Percentiles rank a stretch among this genome's conserved stretches.
phyloP scores from a whole-genome alignment of 2,888 invertebrate species.

The Ennomos erosarius region DNA sequence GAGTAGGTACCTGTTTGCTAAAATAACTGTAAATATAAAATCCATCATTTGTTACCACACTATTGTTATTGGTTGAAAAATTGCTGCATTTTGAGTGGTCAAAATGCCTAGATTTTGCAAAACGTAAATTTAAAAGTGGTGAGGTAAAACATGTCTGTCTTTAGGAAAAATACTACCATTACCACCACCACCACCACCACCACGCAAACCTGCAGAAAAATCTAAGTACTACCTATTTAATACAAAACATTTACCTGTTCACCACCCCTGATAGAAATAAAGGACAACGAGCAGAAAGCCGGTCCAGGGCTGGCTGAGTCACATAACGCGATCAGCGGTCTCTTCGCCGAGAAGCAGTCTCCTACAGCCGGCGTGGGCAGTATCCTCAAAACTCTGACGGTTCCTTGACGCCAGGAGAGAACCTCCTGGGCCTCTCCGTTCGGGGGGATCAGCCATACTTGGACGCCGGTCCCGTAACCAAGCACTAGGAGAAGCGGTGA shows the following conservation, averaged over 20 bases:
- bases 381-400: conserved; percentile 92
- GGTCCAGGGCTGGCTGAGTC: conserved; percentile 93
- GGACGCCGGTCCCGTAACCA: conserved; percentile 83
- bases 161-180: too few species aligned
- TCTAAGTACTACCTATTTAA: too few species aligned
- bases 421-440: conserved; percentile 98
- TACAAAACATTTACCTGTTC: conserved; percentile 85
- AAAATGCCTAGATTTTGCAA: too few species aligned
- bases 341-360: conserved; percentile 91
- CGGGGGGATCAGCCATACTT: conserved; percentile 94
- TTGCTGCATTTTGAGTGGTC: too few species aligned
- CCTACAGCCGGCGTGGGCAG: conserved; percentile 91
- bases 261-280: conserved; percentile 93
- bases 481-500: conserved; percentile 94
- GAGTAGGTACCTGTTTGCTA: too few species aligned
- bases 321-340: conserved; percentile 96
- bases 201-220: too few species aligned
- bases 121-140: too few species aligned
- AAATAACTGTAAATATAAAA: conserved; percentile 3
- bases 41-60: too few species aligned
- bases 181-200: too few species aligned
- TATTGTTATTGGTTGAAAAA: too few species aligned
- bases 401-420: conserved; percentile 96
- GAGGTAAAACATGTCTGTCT: too few species aligned
- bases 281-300: conserved; percentile 92